phyloP scores from a whole-genome alignment of 2,797 vertebrate species.

The Gadopsis bispinosus region DNA sequence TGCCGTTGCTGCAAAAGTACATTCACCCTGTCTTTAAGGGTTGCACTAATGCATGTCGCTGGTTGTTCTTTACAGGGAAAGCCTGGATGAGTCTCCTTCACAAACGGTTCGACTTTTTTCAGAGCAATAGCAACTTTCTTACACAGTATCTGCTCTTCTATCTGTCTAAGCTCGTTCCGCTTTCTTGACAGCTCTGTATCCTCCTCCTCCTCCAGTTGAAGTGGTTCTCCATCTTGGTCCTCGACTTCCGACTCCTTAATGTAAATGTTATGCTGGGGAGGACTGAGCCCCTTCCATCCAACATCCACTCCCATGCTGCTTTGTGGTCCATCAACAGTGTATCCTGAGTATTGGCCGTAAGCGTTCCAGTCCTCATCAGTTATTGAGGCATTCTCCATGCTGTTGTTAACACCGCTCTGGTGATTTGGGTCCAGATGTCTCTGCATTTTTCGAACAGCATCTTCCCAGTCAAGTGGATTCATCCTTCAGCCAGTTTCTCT shows the following conservation, averaged over 20 bases:
- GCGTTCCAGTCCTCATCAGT: neutral
- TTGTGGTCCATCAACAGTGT: slow-evolving; percentile 2
- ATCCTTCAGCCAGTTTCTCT: slow-evolving; percentile 34
- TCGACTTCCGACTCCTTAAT: neutral
- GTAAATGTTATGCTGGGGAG: neutral
- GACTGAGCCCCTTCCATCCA: neutral
- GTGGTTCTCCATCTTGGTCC: slow-evolving; percentile 25
- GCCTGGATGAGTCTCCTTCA: neutral
- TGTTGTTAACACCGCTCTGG: neutral
- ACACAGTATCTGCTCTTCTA: slow-evolving; percentile 59
- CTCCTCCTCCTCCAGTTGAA: neutral
- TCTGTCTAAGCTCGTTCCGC: slow-evolving; percentile 42
- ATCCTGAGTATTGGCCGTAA: neutral
- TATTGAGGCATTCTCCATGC: neutral
- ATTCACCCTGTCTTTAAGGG: slow-evolving; percentile 68
- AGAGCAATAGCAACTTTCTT: slow-evolving; percentile 61
- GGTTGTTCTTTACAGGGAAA: neutral
- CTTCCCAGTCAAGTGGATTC: slow-evolving; percentile 48
- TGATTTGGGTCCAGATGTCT: neutral
- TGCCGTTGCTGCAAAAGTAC: slow-evolving; percentile 56
- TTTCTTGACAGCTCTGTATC: slow-evolving; percentile 69
- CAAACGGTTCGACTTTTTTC: slow-evolving; percentile 27
- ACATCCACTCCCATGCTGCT: neutral
- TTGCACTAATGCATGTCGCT: neutral
- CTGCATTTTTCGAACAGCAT: neutral